phyloP scores from a whole-genome alignment of 2,888 invertebrate genomes.

The Phyllotreta cruciferae region DNA sequence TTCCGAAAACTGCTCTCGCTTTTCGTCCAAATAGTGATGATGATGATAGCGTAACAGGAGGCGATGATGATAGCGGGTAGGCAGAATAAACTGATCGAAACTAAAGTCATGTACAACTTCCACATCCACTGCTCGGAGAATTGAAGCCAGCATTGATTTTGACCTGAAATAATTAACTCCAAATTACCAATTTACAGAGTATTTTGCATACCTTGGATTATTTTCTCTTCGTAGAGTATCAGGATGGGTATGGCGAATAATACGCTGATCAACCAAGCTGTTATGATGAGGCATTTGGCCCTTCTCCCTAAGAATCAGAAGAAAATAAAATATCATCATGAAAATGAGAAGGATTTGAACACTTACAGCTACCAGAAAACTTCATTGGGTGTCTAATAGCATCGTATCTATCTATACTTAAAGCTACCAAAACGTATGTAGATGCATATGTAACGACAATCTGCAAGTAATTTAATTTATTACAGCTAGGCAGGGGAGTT shows the following conservation, averaged over 20 bases:
- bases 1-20: conserved; percentile 57
- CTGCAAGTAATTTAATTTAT: conserved; percentile 64
- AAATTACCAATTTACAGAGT: not conserved
- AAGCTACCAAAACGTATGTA: conserved; percentile 87
- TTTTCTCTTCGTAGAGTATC: conserved; percentile 78
- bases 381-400: conserved; percentile 95
- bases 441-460: conserved; percentile 89
- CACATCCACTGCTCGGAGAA: conserved; percentile 75
- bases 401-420: conserved; percentile 90
- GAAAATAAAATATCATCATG: not conserved
- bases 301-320: conserved; percentile 73
- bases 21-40: conserved; percentile 88
- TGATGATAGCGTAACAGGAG: conserved; percentile 87
- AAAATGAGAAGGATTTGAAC: conserved; percentile 2
- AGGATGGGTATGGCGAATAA: conserved; percentile 82
- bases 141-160: conserved; percentile 87
- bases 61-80: conserved; percentile 85
- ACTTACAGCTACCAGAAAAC: conserved; percentile 91
- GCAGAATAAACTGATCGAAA: conserved; percentile 80
- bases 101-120: conserved; percentile 86
- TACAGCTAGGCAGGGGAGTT: no score
- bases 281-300: conserved; percentile 77
- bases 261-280: conserved; percentile 82
- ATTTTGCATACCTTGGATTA: conserved; percentile 68
- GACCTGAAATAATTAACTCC: conserved; percentile 58